Conservation (phyloP, 92 coral and sea anemone genomes). For the Phenganax marumi region DNA sequence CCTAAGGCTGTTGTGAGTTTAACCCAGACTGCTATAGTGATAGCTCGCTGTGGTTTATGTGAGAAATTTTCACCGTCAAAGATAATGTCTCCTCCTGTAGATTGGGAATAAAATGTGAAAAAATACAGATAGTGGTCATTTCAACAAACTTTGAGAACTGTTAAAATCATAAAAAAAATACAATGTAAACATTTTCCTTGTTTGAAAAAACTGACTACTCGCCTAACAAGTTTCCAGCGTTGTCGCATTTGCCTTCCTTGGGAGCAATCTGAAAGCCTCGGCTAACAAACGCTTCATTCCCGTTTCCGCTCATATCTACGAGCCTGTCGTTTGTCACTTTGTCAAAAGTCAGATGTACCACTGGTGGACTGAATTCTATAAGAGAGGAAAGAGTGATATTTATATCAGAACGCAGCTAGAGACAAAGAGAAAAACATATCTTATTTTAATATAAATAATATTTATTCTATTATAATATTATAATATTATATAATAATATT, state of each 20-base stretch:
- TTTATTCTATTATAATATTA: too few species aligned
- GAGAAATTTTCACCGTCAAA: constrained; percentile 81
- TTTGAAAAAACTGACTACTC: neutral
- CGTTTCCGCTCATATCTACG: constrained; percentile 79
- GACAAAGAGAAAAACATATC: neutral
- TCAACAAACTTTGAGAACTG: too few species aligned
- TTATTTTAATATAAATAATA: neutral
- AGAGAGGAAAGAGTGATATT: neutral
- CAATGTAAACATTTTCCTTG: neutral
- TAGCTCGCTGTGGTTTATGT: constrained; percentile 72
- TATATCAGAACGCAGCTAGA: too few species aligned
- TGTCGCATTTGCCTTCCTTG: constrained; percentile 84
- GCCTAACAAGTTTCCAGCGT: constrained; percentile 79
- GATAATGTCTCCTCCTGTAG: constrained; percentile 86
- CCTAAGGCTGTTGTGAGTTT: constrained; percentile 84
- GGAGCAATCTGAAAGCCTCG: constrained; percentile 90
- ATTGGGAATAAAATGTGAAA: neutral
- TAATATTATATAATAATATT: too few species aligned
- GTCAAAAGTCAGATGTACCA: constrained; percentile 85
- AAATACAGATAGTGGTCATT: neutral
- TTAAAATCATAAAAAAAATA: neutral
- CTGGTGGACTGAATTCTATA: constrained; percentile 78
- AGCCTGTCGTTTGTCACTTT: constrained; percentile 58
- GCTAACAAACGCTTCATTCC: constrained; percentile 70
- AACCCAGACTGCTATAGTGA: constrained; percentile 91